Evolutionary conservation across 2,888 invertebrate species (phyloP), one percentile per base, ranked within the genome.

Genomic region (Ectemnius lituratus): DNA sequence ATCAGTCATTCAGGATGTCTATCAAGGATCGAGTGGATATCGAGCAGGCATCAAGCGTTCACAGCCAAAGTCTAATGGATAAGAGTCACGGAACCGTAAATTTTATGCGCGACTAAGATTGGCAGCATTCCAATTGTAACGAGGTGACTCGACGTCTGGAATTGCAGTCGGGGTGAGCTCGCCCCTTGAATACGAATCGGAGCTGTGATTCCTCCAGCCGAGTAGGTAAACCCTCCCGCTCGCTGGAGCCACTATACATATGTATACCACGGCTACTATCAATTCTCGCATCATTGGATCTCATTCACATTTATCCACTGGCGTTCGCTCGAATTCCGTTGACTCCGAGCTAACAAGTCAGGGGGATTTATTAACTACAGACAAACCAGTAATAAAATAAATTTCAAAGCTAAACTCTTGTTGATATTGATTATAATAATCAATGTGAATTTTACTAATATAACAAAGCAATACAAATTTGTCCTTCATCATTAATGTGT

Each of bases 41-140:
- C 37, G 37, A 11, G 8, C 6, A 37, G 37, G 37, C 37, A 37
- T 37, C 37, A 37, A 37, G 37, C 37, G 37, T 6, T 37, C 37
- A 8, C 3, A 37, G 37, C 37, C 37, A 37, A 8, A 37, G 37
- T 37, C 37, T 37, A 37, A 37, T 37, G 37, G 28, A 64, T 57
- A 45, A 56, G n/a, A 56, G 16, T 23, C 20, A 49, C 47, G 60
- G 8, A 20, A 47, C 63, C 58, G 70, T 68, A 66, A 65, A 71
- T 68, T 75, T 75, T 63, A 66, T 64, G 65, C 71, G 59, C 57
- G 45, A 61, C 58, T 57, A 68, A 61, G 65, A 71, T 62, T 78
- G 78, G 78, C 78, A 56, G 69, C 28, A 62, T 70, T 78, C 78
- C 78, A 73, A 75, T 78, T 75, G 75, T 75, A 78, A 78, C 78